A percentile compares a stretch with the other conserved stretches of the same genome.
These are phyloP conservation scores for Drosophila grimshawi DNA, from an alignment of 1,140 invertebrate genomes.

Conservation along the genomic window DNA sequence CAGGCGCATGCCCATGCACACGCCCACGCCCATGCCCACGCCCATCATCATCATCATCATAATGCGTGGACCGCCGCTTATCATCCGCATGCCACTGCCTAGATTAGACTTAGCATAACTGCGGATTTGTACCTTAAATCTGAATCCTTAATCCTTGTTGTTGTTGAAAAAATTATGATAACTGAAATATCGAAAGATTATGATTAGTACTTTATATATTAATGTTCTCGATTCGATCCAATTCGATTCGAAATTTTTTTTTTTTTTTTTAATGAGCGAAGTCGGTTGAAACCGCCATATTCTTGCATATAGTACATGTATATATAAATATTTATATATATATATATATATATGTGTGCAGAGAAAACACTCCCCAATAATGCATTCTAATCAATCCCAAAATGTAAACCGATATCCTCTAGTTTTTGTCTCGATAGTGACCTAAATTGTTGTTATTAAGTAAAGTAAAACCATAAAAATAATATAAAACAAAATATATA, in stretches of 20 bases:
- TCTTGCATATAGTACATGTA: slow-evolving; percentile 5
- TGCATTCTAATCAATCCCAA: slow-evolving; percentile 51
- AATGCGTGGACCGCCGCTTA: slow-evolving; percentile 77
- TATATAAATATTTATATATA: slow-evolving; percentile 1
- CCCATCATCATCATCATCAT: slow-evolving; percentile 59
- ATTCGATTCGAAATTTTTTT: not conserved
- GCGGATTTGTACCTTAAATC: slow-evolving; percentile 10
- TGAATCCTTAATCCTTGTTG: slow-evolving; percentile 12
- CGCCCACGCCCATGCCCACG: slow-evolving; percentile 49
- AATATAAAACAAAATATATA: slow-evolving; percentile 35
- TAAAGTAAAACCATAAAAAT: slow-evolving; percentile 18
- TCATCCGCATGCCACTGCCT: slow-evolving; percentile 75
- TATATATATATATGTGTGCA: not conserved
- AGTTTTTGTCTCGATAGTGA: slow-evolving; percentile 43
- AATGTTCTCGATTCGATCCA: not conserved
- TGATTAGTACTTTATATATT: slow-evolving; percentile 1
- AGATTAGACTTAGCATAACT: slow-evolving; percentile 19
- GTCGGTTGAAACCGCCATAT: slow-evolving; percentile 49
- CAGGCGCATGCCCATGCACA: slow-evolving; percentile 25
- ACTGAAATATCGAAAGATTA: not conserved
- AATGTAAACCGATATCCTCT: slow-evolving; percentile 30
- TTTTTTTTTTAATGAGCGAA: slow-evolving; percentile 24
- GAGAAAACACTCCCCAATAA: slow-evolving; percentile 19
- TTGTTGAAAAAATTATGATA: slow-evolving; percentile 4
- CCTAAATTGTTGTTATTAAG: slow-evolving; percentile 48